Conservation (phyloP, 2,113 vertebrate genomes). For the Podarcis raffonei region DNA sequence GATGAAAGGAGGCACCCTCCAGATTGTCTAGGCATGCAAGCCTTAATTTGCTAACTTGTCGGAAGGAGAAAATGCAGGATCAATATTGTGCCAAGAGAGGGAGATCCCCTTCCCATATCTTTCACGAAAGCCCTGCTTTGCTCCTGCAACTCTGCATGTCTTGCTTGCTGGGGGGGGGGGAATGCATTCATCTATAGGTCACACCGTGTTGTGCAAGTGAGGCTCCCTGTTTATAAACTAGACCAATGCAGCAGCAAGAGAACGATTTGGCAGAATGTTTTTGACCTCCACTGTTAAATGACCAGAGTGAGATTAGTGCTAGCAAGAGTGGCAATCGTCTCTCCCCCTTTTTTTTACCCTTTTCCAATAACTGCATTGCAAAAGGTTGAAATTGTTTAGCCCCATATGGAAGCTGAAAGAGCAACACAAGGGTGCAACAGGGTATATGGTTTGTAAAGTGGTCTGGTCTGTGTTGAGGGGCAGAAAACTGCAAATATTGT, state of each 20-base stretch:
- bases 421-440: no score
- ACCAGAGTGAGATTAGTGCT: not conserved
- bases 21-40: no score
- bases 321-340: not conserved
- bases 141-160: not conserved
- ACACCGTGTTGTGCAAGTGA: fast-evolving
- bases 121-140: no score
- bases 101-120: not conserved
- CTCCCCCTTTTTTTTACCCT: not conserved
- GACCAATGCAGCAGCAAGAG: fast-evolving
- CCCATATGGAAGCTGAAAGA: not conserved
- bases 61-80: not conserved
- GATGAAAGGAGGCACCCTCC: not conserved
- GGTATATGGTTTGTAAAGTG: not conserved
- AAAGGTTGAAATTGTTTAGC: not conserved
- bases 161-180: not conserved
- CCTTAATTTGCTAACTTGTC: not conserved
- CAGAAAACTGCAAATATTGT: not conserved
- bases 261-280: not conserved
- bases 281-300: fast-evolving
- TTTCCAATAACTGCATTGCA: not conserved
- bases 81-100: not conserved
- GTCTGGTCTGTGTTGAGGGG: not conserved
- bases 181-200: not conserved
- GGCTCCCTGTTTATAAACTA: fast-evolving